A percentile compares a stretch with the other conserved stretches of the same genome.
phyloP scores from a whole-genome alignment of 2,797 vertebrate genomes.

The Anas capensis region DNA sequence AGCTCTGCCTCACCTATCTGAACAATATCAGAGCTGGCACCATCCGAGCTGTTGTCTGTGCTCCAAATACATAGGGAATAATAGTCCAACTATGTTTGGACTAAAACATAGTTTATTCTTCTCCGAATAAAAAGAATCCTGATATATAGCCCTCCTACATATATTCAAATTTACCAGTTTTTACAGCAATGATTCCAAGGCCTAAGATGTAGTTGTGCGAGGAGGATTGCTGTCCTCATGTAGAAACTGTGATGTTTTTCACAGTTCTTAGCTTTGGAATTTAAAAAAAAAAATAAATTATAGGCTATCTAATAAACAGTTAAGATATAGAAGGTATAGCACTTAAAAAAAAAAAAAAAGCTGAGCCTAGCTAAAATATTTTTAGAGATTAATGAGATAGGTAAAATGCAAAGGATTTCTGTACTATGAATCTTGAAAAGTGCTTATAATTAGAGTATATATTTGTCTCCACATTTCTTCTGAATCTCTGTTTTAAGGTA shows the following conservation, averaged over 20 bases:
- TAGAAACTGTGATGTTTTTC: accelerated
- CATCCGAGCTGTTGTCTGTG: accelerated
- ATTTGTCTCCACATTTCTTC: not conserved
- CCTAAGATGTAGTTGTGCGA: not conserved
- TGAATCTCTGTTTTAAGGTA: not conserved
- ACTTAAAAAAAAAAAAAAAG: not conserved
- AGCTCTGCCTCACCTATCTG: not conserved
- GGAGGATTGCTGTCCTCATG: not conserved
- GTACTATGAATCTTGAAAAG: not conserved
- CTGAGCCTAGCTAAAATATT: not conserved
- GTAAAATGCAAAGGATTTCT: not conserved
- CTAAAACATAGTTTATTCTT: not conserved
- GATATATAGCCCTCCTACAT: not conserved
- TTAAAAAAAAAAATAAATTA: not conserved
- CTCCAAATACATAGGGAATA: not conserved
- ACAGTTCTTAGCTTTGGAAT: no score
- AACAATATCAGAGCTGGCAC: not conserved
- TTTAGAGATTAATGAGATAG: not conserved
- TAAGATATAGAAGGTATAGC: not conserved
- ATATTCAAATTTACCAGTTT: not conserved
- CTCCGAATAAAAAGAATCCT: not conserved
- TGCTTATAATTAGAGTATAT: not conserved
- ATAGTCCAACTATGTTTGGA: no score
- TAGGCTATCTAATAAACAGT: not conserved
- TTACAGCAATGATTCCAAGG: not conserved